Evolutionary conservation across 2,797 vertebrate species (phyloP).

Genomic region (Phoeniculus purpureus): DNA sequence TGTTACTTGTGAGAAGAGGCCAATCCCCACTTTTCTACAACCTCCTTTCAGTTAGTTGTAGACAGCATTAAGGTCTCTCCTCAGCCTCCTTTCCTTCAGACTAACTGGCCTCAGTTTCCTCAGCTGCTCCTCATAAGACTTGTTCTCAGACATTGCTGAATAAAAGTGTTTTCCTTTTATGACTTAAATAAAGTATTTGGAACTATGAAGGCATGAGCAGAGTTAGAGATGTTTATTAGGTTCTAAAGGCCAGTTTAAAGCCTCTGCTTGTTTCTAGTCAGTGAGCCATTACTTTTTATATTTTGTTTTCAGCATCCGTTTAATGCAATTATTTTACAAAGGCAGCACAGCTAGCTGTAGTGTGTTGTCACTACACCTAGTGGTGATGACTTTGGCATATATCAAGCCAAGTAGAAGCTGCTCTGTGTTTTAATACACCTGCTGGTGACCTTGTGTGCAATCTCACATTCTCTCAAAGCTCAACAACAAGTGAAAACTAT

Average conservation of each 20-base stretch:
- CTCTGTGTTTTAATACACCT: not conserved
- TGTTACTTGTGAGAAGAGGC: too few species aligned
- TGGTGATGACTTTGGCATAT: not conserved
- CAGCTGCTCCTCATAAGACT: too few species aligned
- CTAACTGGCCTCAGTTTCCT: too few species aligned
- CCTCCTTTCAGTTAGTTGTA: too few species aligned
- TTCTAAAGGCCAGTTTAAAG: constrained; percentile 63
- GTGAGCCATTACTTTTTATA: constrained; percentile 66
- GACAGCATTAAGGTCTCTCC: too few species aligned
- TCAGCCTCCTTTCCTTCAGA: too few species aligned
- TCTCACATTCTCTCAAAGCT: not conserved
- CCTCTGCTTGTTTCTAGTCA: constrained; percentile 55
- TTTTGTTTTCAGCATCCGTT: constrained; percentile 48
- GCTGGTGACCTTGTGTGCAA: not conserved
- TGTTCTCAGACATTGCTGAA: not conserved
- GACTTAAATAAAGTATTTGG: not conserved
- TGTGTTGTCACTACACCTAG: not conserved
- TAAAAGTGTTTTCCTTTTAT: not conserved
- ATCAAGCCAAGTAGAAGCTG: not conserved
- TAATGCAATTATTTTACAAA: constrained; percentile 35
- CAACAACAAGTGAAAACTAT: not conserved
- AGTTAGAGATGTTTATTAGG: constrained; percentile 49
- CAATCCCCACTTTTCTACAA: too few species aligned
- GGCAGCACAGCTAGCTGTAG: not conserved
- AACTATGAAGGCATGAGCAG: not conserved